Conservation (phyloP, 2,113 vertebrate genomes). For the Amia ocellicauda region DNA sequence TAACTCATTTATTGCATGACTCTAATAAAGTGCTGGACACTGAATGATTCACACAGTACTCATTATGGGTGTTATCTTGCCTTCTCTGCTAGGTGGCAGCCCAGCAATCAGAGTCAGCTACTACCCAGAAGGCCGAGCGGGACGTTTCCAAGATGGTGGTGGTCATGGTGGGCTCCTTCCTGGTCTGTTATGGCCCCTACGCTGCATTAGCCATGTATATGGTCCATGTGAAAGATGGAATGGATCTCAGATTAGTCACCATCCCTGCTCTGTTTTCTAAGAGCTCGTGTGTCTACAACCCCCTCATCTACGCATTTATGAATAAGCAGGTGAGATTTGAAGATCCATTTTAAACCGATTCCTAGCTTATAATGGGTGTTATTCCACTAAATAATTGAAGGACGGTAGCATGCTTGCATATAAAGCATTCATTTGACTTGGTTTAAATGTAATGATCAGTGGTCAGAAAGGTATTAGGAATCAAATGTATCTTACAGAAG, state of each 20-base stretch:
- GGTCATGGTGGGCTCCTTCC: conserved; percentile 74
- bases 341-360: no score
- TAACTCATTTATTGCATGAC: no score
- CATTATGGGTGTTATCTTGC: not conserved
- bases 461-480: no score
- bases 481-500: no score
- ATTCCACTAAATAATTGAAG: no score
- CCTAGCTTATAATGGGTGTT: no score
- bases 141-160: conserved; percentile 78
- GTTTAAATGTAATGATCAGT: no score
- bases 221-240: conserved; percentile 51
- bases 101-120: conserved; percentile 75
- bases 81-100: conserved; percentile 66
- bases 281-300: conserved; percentile 78
- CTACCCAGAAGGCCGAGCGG: conserved; percentile 78
- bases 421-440: no score
- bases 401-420: no score
- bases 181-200: conserved; percentile 72
- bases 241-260: conserved; percentile 72
- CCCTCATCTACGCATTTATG: conserved; percentile 81
- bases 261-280: conserved; percentile 78
- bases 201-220: conserved; percentile 66
- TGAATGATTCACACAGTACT: no score
- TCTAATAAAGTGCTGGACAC: no score
- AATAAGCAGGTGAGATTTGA: conserved; percentile 70